A percentile compares a stretch with the other conserved stretches of the same genome.
These are phyloP conservation scores for Drosophila arizonae DNA, from an alignment of 1,140 invertebrate species.

Conservation along the genomic window DNA sequence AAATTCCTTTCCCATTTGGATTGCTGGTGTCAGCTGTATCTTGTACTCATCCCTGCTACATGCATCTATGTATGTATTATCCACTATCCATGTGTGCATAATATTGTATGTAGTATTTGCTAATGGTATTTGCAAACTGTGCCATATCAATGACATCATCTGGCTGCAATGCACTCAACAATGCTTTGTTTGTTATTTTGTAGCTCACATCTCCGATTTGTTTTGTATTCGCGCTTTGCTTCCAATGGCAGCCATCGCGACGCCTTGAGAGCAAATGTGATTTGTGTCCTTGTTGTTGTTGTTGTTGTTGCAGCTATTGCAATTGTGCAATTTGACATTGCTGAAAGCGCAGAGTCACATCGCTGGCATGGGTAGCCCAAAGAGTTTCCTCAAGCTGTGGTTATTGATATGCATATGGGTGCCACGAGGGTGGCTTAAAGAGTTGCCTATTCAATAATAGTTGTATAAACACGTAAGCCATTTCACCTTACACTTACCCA, in stretches of 20 bases:
- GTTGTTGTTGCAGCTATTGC: conserved; percentile 46
- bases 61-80: background rate
- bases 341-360: conserved; percentile 42
- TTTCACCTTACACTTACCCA: too few relatives aligned
- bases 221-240: conserved; percentile 1
- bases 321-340: conserved; percentile 59
- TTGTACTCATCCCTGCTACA: background rate
- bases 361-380: conserved; percentile 9
- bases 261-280: conserved; percentile 39
- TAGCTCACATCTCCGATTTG: conserved; percentile 24
- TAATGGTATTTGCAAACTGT: conserved; percentile 7
- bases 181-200: conserved; percentile 9
- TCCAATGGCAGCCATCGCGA: conserved; percentile 20
- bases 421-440: too few relatives aligned
- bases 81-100: background rate
- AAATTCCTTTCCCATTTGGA: background rate
- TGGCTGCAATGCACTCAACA: background rate
- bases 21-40: background rate
- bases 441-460: too few relatives aligned
- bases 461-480: too few relatives aligned
- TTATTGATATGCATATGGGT: too few relatives aligned
- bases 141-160: conserved; percentile 14
- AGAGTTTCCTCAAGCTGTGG: background rate
- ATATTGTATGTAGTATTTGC: background rate
- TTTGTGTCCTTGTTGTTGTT: conserved; percentile 44